Evolutionary conservation across 2,888 invertebrate genomes (phyloP).

Genomic region (Rhagophthalmus giganteus): DNA sequence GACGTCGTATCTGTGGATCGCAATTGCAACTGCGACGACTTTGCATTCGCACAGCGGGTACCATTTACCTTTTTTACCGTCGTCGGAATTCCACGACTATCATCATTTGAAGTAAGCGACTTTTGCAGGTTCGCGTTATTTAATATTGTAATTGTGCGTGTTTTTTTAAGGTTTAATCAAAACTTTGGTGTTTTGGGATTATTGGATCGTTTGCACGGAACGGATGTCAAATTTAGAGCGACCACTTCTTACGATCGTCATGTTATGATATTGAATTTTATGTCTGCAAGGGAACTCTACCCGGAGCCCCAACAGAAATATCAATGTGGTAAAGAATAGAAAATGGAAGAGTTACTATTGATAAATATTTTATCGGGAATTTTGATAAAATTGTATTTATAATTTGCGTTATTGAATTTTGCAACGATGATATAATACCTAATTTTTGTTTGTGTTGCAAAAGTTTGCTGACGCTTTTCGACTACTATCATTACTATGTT

Average conservation of each 20-base stretch:
- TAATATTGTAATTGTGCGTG: no score
- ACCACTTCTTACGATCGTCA: slow-evolving; percentile 73
- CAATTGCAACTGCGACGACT: slow-evolving; percentile 75
- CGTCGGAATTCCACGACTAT: slow-evolving; percentile 85
- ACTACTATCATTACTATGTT: no score
- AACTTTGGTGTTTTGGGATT: slow-evolving; percentile 83
- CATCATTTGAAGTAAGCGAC: slow-evolving; percentile 83
- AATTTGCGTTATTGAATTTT: no score
- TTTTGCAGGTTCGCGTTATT: no score
- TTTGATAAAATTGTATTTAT: no score
- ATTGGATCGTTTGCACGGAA: slow-evolving; percentile 80
- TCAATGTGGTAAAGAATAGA: no score
- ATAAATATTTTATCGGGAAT: no score
- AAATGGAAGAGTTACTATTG: no score
- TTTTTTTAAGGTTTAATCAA: slow-evolving; percentile 72
- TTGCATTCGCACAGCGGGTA: slow-evolving; percentile 84
- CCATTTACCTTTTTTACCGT: slow-evolving; percentile 55
- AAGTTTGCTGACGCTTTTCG: no score
- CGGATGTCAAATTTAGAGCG: slow-evolving; percentile 74
- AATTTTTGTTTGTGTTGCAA: no score
- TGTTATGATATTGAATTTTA: slow-evolving; percentile 69
- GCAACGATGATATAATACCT: no score
- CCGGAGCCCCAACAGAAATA: slow-evolving; percentile 56
- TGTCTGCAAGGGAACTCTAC: slow-evolving; percentile 68
- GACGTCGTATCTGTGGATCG: slow-evolving; percentile 78